Evolutionary conservation across 1,140 invertebrate species (phyloP), one percentile per base, ranked within the genome.

Genomic region (Artemia franciscana): DNA sequence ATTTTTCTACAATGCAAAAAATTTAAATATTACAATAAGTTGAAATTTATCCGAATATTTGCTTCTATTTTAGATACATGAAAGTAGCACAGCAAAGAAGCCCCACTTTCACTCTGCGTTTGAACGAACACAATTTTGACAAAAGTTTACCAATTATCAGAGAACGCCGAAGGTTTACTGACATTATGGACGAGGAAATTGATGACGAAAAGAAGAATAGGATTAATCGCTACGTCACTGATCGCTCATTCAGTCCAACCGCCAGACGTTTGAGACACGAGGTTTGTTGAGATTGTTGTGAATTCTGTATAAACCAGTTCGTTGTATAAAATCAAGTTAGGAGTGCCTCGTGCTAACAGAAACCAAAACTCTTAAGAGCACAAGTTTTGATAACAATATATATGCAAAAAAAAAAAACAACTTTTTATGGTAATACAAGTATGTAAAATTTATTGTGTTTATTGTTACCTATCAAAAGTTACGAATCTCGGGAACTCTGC

Each of bases 141-240:
- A 24, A 60, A 39, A 67, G 26, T 26, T 57, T 86, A 0, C 88
- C 89, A 5, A 80, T 89, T 4, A 88, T 94, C 66, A 78, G 86
- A 24, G 91, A 94, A 74, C 76, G 91, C 62, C 81, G 91, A 63
- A 81, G 88, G 58, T 93, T 94, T 71, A 91, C 86, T 5, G 91
- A 94, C 69, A 81, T 94, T 1, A 92, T 93, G 89, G 91, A 94
- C 71, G 91, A 94, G 71, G 89, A 94, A 75, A 91, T 93, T 62
- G 87, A 91, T 66, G 89, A 92, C 71, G 89, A 92, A 72, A 78
- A 84, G 21, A 84, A 82, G 67, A 83, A 81, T 5, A 76, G 86
- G 12, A 87, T 88, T 65, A 86, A 83, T 69, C 78, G 81, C 68
- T 89, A 88, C 68, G 83, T 83, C 56, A 73, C 78, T 15, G 77